Base-by-base conservation (phyloP, 2,888 invertebrate species). In the Ophioninae sp. region DNA sequence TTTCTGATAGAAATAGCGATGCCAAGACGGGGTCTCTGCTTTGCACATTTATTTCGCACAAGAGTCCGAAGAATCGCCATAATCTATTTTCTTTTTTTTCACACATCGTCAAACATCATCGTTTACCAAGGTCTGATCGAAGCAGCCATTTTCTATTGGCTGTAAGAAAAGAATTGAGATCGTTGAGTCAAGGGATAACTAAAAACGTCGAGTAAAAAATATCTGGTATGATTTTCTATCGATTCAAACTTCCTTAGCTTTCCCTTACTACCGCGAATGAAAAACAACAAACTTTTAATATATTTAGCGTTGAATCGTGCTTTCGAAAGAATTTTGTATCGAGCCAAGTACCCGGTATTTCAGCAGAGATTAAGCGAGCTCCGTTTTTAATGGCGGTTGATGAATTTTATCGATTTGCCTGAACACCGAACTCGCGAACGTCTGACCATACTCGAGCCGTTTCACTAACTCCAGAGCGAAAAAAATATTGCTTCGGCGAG, bases 1-100 rank as follows among this genome's bases (percentile, higher is more conserved):
- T 17, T 62, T 68, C 2, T 41, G 64, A 81, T 64, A 70, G 81
- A 70, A 80, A 80, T 59, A 80, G 41, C 61, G 20, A 20, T 6
- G 59, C 2, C 21, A 44, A 30, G 59, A 61, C 44, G n/a, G n/a
- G 73, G 23, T 68, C 10, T 10, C 57, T 5, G 23, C 17, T 37
- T 57, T 6, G 57, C 41, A 37, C 17, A 67, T 76, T 20, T 69
- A 73, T 62, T 62, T 73, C 23, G 17, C 59, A 21, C 20, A 13
- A 59, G 72, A 72, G 10, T 50, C 37, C 39, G 37, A 13, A 8
- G 50, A 50, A 23, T 44, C 44, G 13, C 10, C 59, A 21, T 72
- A 37, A 59, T 37, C 59, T 20, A 73, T 20, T 5, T 59, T 44
- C 7, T 17, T 13, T 21, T 73, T 10, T 73, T 37, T 61, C 0